Evolutionary conservation across 2,113 vertebrate genomes (phyloP), one percentile per base, ranked within the genome.

Genomic region (Eira barbara): DNA sequence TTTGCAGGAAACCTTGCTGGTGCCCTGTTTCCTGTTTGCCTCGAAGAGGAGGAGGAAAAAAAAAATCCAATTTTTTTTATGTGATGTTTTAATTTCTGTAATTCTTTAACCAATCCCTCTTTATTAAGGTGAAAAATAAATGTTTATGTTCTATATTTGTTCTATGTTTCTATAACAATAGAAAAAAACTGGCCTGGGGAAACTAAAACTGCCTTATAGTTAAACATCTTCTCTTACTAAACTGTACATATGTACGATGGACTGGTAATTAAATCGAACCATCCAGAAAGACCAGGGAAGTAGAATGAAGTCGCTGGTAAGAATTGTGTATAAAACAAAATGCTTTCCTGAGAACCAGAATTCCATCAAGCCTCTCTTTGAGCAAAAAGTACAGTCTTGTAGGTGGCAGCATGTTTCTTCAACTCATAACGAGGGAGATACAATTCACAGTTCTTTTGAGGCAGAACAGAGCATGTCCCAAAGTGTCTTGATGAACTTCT

Each of bases 71-170:
- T 63, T 91, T 86, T 91, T 86, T 78, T 76, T 29, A 71, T 73
- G 55, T 11, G 78, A 49, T 61, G 5, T 61, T 89, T 25, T 36
- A 13, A 78, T 52, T 42, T 94, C 42, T 78, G 27, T 49, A 27
- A n/a, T 45, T 81, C 74, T 84, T 63, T 84, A 78, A 52, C n/a
- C 6, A 61, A 5, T 74, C 55, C 49, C 21, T 74, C 45, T 82
- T 94, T 89, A 61, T 74, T 80, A 86, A 81, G 76, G n/a, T 76
- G 47, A 42, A 42, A 95, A 29, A 55, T n/a, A 39, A 94, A 74
- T 76, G 63, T 65, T 94, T 89, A 27, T 4, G 4, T 85, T 94
- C 10, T n/a, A n/a, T n/a, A n/a, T n/a, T n/a, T n/a, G n/a, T n/a
- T n/a, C n/a, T n/a, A n/a, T n/a, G n/a, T n/a, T n/a, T n/a, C n/a